A percentile compares a stretch with the other conserved stretches of the same genome.
These are phyloP conservation scores for Sylvia borin DNA, from an alignment of 2,797 vertebrate species.

Conservation along the genomic window DNA sequence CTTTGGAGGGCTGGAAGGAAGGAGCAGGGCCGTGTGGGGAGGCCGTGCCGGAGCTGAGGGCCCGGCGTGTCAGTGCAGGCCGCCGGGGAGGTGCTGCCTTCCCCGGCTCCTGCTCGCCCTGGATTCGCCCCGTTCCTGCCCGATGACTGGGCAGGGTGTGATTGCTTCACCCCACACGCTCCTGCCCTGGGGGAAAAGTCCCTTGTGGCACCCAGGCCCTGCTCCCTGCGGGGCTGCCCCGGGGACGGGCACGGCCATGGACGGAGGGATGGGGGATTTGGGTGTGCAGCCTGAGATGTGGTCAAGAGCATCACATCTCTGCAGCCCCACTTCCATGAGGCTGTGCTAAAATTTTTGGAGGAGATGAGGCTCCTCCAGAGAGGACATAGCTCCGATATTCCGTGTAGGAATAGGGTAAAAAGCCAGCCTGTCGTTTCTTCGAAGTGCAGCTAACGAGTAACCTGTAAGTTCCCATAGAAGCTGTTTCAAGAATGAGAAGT, in stretches of 20 bases:
- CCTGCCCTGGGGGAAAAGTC: rapidly evolving
- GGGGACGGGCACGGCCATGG: rapidly evolving
- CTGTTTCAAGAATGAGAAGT: too few relatives aligned
- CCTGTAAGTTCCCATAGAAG: too few relatives aligned
- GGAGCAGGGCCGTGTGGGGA: neutral
- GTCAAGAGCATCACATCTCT: rapidly evolving
- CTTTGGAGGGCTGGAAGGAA: rapidly evolving
- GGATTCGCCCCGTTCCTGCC: neutral
- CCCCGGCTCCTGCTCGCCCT: neutral
- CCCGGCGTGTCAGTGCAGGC: neutral
- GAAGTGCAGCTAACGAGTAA: too few relatives aligned
- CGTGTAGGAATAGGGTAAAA: too few relatives aligned
- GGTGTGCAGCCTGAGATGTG: rapidly evolving
- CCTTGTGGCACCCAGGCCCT: neutral
- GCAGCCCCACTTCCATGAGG: rapidly evolving
- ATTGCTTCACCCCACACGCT: constrained; percentile 36
- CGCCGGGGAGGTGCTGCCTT: neutral
- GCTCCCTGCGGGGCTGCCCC: neutral
- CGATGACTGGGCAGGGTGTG: rapidly evolving
- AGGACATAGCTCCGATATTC: neutral
- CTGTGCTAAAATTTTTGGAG: neutral
- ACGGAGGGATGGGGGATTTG: rapidly evolving
- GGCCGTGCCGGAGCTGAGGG: neutral
- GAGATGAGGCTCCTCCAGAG: neutral
- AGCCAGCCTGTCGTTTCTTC: too few relatives aligned